Evolutionary conservation across 2,797 vertebrate genomes (phyloP).

Genomic region (Mormyrus hasselquistii): DNA sequence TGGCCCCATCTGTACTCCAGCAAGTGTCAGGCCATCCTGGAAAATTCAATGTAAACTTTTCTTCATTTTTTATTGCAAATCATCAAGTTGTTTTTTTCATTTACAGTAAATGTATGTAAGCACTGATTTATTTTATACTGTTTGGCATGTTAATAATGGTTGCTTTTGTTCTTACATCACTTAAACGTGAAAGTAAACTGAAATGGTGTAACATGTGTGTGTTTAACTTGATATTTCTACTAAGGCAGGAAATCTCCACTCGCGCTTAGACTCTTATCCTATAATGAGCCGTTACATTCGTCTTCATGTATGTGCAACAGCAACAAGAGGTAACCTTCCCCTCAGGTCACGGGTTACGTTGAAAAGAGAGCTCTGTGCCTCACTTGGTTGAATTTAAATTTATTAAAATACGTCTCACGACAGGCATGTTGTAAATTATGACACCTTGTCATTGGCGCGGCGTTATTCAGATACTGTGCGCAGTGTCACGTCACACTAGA

Average conservation of each 20-base stretch:
- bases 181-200: neutral
- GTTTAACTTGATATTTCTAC: neutral
- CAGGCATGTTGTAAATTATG: neutral
- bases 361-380: neutral
- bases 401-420: neutral
- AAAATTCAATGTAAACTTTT: conserved; percentile 59
- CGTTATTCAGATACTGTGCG: neutral
- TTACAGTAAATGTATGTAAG: conserved; percentile 74
- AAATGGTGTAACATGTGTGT: neutral
- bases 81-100: conserved; percentile 57
- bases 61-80: conserved; percentile 68
- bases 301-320: neutral
- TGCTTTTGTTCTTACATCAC: neutral
- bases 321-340: neutral
- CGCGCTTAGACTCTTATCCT: neutral
- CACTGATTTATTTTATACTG: conserved; percentile 38
- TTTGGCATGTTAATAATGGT: neutral
- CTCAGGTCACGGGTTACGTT: neutral
- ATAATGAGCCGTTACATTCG: neutral
- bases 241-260: neutral
- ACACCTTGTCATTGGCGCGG: neutral
- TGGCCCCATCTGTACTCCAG: conserved; percentile 66
- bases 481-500: neutral
- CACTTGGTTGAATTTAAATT: neutral
- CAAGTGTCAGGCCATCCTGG: conserved; percentile 62